These are phyloP conservation scores for Itoplectis maculator DNA, from an alignment of 2,888 invertebrate species.

Conservation along the genomic window DNA sequence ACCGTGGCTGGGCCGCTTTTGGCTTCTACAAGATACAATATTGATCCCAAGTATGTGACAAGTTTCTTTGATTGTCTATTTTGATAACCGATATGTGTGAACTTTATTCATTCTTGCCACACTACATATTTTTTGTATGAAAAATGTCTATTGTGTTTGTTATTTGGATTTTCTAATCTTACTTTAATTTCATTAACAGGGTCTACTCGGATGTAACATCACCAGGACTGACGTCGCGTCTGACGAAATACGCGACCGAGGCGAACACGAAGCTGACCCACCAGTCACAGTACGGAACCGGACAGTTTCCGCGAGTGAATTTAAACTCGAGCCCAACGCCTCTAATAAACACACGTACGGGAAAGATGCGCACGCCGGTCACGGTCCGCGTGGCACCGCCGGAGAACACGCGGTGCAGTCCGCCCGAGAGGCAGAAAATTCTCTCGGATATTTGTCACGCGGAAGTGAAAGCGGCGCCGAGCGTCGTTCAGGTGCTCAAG, in stretches of 20 bases:
- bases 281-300: conserved; percentile 80
- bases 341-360: conserved; percentile 75
- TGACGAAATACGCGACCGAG: conserved; percentile 82
- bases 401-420: conserved; percentile 73
- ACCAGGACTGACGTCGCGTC: conserved; percentile 80
- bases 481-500: conserved; percentile 76
- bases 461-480: conserved; percentile 69
- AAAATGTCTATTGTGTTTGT: no score
- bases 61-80: conserved; percentile 41
- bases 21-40: conserved; percentile 84
- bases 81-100: no score
- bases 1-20: conserved; percentile 84
- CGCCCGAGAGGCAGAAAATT: conserved; percentile 75
- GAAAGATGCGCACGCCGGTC: conserved; percentile 77
- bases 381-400: conserved; percentile 82
- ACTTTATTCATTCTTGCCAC: no score
- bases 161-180: no score
- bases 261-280: conserved; percentile 78
- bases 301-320: conserved; percentile 83
- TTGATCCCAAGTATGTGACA: conserved; percentile 85
- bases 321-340: conserved; percentile 79
- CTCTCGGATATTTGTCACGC: conserved; percentile 65
- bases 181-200: conserved; percentile 66
- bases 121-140: no score
- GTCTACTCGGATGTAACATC: conserved; percentile 80